A percentile compares a stretch with the other conserved stretches of the same genome.
These are phyloP conservation scores for Torymus auratus DNA, from an alignment of 2,888 invertebrate species.

Conservation along the genomic window DNA sequence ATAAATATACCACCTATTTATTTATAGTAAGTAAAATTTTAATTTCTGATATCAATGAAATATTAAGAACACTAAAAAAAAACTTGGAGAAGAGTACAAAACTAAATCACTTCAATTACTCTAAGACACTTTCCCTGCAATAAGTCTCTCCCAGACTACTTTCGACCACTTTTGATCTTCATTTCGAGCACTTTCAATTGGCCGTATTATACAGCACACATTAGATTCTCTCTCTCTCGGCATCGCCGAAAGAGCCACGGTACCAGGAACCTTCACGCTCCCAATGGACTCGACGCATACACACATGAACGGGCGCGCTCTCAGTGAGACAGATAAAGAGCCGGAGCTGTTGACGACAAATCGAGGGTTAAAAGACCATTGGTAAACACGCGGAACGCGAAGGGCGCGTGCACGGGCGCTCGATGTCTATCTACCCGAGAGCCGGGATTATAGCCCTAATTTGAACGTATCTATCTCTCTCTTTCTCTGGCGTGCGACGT, in stretches of 20 bases:
- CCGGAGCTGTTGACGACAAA: conserved; percentile 76
- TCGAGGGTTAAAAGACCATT: conserved; percentile 77
- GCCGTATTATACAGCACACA: conserved; percentile 17
- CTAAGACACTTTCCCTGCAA: not conserved
- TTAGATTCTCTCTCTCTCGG: not conserved
- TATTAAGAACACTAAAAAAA: no score
- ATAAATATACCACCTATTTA: no score
- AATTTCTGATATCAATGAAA: no score
- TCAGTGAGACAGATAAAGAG: conserved; percentile 63
- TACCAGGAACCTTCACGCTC: conserved; percentile 31
- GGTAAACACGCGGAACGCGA: conserved; percentile 67
- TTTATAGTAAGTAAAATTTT: no score
- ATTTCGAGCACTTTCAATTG: conserved; percentile 39
- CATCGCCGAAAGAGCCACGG: conserved; percentile 31
- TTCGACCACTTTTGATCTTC: conserved; percentile 45
- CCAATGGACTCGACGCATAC: conserved; percentile 23
- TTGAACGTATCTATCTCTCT: conserved; percentile 64
- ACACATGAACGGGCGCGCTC: no score
- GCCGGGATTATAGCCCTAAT: conserved; percentile 76
- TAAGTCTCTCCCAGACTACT: not conserved
- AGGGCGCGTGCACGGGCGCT: conserved; percentile 24
- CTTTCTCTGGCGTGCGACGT: conserved; percentile 4
- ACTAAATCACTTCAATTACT: conserved; percentile 13
- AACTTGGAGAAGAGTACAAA: no score
- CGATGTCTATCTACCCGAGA: conserved; percentile 70